These are phyloP conservation scores for Gorilla gorilla DNA, from an alignment of 2,113 vertebrate species.

Conservation along the genomic window DNA sequence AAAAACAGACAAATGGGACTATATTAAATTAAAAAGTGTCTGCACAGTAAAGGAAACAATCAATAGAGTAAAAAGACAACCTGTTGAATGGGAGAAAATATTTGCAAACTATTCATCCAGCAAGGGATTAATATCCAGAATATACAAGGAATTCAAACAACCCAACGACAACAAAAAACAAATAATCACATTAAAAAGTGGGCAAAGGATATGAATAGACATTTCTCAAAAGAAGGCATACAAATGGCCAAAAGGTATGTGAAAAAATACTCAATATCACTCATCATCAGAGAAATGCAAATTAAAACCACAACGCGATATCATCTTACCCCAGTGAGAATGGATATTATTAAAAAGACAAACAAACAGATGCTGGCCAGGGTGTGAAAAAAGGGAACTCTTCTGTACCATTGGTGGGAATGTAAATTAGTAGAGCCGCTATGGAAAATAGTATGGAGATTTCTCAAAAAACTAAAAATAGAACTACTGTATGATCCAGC, in stretches of 20 bases:
- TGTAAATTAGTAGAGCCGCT: neutral
- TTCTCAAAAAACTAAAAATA: neutral
- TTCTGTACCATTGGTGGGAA: neutral
- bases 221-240: neutral
- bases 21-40: neutral
- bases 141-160: neutral
- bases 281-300: neutral
- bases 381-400: neutral
- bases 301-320: neutral
- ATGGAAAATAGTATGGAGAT: neutral
- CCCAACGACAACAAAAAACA: neutral
- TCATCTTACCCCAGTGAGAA: neutral
- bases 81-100: neutral
- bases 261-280: neutral
- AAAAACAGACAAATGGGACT: neutral
- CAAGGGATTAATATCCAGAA: neutral
- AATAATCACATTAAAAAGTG: neutral
- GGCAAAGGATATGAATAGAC: neutral
- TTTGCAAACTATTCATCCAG: neutral
- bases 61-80: neutral
- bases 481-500: neutral
- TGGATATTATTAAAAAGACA: neutral
- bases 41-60: neutral
- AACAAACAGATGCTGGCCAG: neutral
- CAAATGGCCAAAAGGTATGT: neutral